A percentile compares a stretch with the other conserved stretches of the same genome.
phyloP scores from a whole-genome alignment of 2,113 vertebrate species.

The Gobio gobio region DNA sequence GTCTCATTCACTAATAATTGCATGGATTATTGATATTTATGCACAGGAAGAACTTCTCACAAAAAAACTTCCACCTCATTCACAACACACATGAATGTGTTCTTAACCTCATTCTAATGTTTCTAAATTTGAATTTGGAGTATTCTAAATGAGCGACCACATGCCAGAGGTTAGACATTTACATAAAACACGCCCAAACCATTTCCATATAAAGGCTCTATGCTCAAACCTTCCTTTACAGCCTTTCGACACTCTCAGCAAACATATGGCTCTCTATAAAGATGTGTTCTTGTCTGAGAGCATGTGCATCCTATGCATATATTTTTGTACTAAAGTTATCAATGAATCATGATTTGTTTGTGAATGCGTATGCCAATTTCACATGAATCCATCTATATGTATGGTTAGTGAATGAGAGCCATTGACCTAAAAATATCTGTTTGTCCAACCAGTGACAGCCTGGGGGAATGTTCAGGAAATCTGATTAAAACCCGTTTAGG shows the following conservation, averaged over 20 bases:
- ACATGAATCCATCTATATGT: not conserved
- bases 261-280: not conserved
- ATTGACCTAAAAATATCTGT: not conserved
- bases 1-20: not conserved
- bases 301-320: not conserved
- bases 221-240: not conserved
- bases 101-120: conserved; percentile 3
- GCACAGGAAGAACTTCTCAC: not conserved
- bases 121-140: not conserved
- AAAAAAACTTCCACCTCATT: not conserved
- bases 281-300: too few relatives aligned
- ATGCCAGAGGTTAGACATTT: not conserved
- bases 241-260: not conserved
- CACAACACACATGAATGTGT: not conserved
- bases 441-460: not conserved
- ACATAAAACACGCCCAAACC: not conserved
- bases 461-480: not conserved
- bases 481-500: too few relatives aligned
- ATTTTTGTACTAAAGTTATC: not conserved
- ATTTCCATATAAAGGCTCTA: not conserved
- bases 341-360: not conserved
- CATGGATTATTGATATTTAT: not conserved
- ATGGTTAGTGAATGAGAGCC: not conserved
- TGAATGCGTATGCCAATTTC: not conserved
- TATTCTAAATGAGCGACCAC: not conserved